Evolutionary conservation across 2,888 invertebrate species (phyloP).

Genomic region (Biston stratarius): DNA sequence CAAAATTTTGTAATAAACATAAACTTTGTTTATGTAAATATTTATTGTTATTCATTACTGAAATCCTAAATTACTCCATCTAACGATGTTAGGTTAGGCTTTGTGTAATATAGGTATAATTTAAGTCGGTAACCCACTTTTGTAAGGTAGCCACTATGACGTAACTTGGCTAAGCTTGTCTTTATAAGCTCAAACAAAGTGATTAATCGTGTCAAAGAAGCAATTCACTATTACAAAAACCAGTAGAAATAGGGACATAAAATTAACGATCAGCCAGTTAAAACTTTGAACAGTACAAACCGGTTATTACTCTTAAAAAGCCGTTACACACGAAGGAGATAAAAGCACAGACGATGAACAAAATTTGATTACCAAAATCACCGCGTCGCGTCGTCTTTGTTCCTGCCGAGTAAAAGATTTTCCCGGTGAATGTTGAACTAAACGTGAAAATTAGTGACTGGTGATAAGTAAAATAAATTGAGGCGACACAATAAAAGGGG

Average conservation of each 20-base stretch:
- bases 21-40: slow-evolving; percentile 3
- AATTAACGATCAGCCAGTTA: slow-evolving; percentile 20
- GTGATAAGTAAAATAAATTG: slow-evolving; percentile 29
- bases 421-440: slow-evolving; percentile 31
- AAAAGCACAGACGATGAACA: slow-evolving; percentile 22
- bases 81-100: slow-evolving; percentile 13
- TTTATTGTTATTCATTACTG: slow-evolving; percentile 12
- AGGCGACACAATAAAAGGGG: slow-evolving; percentile 39
- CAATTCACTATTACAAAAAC: slow-evolving; percentile 1
- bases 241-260: slow-evolving; percentile 15
- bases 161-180: slow-evolving; percentile 8
- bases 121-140: slow-evolving; percentile 22
- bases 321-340: slow-evolving; percentile 17
- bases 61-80: slow-evolving; percentile 1
- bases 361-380: slow-evolving; percentile 29
- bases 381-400: slow-evolving; percentile 7
- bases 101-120: slow-evolving; percentile 20
- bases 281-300: slow-evolving; percentile 23
- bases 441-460: slow-evolving; percentile 1
- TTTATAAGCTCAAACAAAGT: slow-evolving; percentile 6
- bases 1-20: slow-evolving; percentile 7
- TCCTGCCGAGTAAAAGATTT: slow-evolving; percentile 15
- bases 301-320: slow-evolving; percentile 28
- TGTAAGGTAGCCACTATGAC: slow-evolving; percentile 16
- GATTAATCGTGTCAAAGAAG: slow-evolving; percentile 11